Evolutionary conservation across 2,888 invertebrate species (phyloP).

Genomic region (Sinhomidia bicolor): DNA sequence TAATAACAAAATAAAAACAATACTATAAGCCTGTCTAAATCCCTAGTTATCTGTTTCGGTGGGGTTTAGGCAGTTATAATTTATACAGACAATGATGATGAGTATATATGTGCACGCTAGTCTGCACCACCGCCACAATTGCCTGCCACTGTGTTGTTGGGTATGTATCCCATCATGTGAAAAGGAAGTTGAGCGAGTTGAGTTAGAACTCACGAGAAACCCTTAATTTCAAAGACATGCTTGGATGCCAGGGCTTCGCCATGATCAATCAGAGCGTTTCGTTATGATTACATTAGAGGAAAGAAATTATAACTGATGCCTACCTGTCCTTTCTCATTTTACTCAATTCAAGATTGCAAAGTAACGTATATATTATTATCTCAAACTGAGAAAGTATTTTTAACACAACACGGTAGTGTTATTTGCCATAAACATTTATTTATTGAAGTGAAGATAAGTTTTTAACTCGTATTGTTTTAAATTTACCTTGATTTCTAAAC

Average conservation of each 20-base stretch:
- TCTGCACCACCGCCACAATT: background rate
- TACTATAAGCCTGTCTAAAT: background rate
- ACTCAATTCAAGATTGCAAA: background rate
- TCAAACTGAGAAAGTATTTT: background rate
- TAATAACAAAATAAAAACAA: background rate
- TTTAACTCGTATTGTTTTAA: no score
- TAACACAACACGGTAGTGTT: no score
- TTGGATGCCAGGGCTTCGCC: conserved; percentile 53
- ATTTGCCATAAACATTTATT: no score
- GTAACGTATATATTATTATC: background rate
- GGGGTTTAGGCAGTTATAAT: no score
- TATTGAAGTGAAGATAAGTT: background rate
- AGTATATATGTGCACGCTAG: background rate
- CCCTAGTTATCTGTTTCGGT: background rate
- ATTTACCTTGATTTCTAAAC: no score
- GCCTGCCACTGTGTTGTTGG: background rate
- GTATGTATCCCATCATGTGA: conserved; percentile 17
- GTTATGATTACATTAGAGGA: conserved; percentile 23
- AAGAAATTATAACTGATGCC: conserved; percentile 6
- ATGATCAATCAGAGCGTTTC: conserved; percentile 71
- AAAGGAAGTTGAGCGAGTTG: conserved; percentile 12
- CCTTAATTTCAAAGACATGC: conserved; percentile 56
- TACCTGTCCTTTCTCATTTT: conserved; percentile 28
- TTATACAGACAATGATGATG: conserved; percentile 2
- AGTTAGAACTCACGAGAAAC: conserved; percentile 42